Base-by-base conservation (phyloP, 2,888 invertebrate genomes). In the Drosophila testacea region DNA sequence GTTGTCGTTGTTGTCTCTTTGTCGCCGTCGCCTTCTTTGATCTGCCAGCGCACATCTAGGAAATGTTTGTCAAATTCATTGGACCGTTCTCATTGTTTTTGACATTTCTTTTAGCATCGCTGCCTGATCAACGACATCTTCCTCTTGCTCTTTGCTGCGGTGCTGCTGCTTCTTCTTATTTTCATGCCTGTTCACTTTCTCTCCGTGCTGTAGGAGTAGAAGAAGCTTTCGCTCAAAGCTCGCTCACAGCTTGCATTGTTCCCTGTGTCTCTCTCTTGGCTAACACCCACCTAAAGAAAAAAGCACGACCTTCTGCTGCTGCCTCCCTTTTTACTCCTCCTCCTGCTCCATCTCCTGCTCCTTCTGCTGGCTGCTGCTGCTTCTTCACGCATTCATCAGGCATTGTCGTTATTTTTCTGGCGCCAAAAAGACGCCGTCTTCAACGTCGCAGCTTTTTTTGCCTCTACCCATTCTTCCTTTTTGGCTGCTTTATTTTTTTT, bases 51-150 rank as follows among this genome's bases (percentile, higher is more conserved):
- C 88, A 83, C 91, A 92, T 92, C 92, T 92, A 92, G 92, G 92
- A 92, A 92, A 92, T 92, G 92, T 92, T 92, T 92, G 92, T 92
- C 92, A 92, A 92, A 92, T 90, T 90, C 92, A 90, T 82, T 92
- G 87, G 91, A 92, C 91, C 92, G 92, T 91, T 91, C 90, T 92
- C 91, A 92, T 91, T 90, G 91, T 90, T 92, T 92, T 91, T 92
- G 92, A 92, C 92, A 92, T 92, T 91, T 90, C 89, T 89, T 87
- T 83, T 86, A 80, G 81, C 65, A 56, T 66, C 46, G 60, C 55
- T 63, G 59, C 30, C 47, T 47, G 52, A 54, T 41, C 55, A 54
- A 22, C 41, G 41, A 10, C 55, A 42, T 42, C 42, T 55, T 36
- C 9, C 39, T 36, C 39, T 54, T 39, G 1, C 28, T 5, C 41